Conservation (phyloP, 2,888 invertebrate species). For the Carpatolechia fugitivella region DNA sequence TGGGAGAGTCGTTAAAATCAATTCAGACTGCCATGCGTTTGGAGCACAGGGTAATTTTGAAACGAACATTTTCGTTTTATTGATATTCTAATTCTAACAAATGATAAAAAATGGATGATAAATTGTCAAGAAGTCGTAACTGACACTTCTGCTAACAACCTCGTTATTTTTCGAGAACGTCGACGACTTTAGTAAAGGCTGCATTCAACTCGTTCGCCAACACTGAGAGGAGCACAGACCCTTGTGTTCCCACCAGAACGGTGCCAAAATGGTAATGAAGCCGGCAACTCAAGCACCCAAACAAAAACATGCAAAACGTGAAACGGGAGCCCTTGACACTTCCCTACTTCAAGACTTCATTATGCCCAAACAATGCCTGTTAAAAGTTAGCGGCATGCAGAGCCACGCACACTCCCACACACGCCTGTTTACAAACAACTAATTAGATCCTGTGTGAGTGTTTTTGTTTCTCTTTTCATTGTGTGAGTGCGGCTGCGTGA, state of each 20-base stretch:
- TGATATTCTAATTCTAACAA: too few species aligned
- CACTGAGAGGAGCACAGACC: not conserved
- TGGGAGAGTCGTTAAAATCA: conserved; percentile 21
- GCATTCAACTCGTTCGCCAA: not conserved
- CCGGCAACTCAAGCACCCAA: conserved; percentile 39
- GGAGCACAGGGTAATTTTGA: not conserved
- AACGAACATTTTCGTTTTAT: not conserved
- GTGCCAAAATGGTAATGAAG: conserved; percentile 38
- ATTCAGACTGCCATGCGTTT: conserved; percentile 1
- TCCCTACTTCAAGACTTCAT: conserved; percentile 60
- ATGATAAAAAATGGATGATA: too few species aligned
- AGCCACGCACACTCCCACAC: conserved; percentile 40
- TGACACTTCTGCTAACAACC: not conserved
- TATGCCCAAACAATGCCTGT: conserved; percentile 52
- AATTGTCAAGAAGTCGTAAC: not conserved
- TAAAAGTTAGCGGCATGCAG: conserved; percentile 32
- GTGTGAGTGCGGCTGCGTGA: conserved; percentile 35
- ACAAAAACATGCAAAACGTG: conserved; percentile 60
- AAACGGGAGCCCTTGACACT: conserved; percentile 52
- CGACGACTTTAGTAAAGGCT: not conserved
- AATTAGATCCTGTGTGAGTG: conserved; percentile 61
- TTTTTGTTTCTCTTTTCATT: conserved; percentile 40
- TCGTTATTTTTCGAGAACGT: not conserved
- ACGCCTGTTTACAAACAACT: conserved; percentile 66
- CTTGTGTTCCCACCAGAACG: conserved; percentile 2